Evolutionary conservation across 2,113 vertebrate species (phyloP).

Genomic region (Ivindomyrus marchei): DNA sequence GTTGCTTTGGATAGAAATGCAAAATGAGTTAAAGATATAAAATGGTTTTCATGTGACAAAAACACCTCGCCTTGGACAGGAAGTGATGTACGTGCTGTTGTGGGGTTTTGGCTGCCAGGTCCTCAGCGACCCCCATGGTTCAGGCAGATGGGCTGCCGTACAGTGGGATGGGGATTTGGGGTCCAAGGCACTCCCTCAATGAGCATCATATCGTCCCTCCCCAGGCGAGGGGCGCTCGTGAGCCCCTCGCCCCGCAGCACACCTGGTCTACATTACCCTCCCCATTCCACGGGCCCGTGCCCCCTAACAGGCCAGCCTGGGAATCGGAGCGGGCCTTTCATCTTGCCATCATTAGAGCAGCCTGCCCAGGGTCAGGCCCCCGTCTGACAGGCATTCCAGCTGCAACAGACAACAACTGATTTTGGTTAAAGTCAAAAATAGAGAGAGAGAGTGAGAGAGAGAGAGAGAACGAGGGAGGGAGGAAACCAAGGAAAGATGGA

Average conservation of each 20-base stretch:
- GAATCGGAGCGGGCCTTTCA: slow-evolving; percentile 73
- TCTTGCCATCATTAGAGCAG: slow-evolving; percentile 71
- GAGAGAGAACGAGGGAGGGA: slow-evolving; percentile 19
- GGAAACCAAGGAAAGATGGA: slow-evolving; percentile 29
- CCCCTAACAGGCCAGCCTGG: slow-evolving; percentile 68
- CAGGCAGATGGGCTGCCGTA: not conserved
- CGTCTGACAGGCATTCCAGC: slow-evolving; percentile 63
- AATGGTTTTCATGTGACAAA: not conserved
- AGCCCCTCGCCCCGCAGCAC: slow-evolving; percentile 35
- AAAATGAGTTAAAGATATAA: not conserved
- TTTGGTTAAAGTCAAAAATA: slow-evolving; percentile 48
- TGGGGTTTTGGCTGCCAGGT: not conserved
- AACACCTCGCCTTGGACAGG: not conserved
- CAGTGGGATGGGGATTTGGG: not conserved
- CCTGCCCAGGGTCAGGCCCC: slow-evolving; percentile 66
- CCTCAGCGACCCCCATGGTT: not conserved
- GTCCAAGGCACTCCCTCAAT: not conserved
- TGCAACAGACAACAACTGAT: slow-evolving; percentile 63
- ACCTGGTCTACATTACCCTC: slow-evolving; percentile 73
- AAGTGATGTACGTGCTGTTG: not conserved
- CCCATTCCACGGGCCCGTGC: slow-evolving; percentile 59
- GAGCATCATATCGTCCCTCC: slow-evolving; percentile 26
- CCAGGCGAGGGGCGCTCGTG: slow-evolving; percentile 13
- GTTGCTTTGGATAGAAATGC: not conserved
- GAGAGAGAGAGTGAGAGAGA: not conserved